Base-by-base conservation (phyloP, 2,888 invertebrate genomes). In the Lamellibrachia satsuma region DNA sequence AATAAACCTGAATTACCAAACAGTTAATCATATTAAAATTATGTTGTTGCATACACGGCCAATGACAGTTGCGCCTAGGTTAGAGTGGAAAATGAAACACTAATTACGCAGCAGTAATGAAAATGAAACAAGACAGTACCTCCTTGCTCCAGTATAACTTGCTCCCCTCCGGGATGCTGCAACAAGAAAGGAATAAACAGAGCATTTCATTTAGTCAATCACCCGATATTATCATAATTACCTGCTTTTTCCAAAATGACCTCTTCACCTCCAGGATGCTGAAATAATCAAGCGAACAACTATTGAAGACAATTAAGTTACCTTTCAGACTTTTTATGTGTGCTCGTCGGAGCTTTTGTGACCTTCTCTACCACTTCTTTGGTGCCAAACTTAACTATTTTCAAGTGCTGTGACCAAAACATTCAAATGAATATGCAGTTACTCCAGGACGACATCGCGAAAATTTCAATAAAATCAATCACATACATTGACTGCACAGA, bases 241-340 rank as follows among this genome's bases (percentile, higher is more conserved):
- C 92, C 92, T 92, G 55, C 90, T 52, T 92, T 57, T 57, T 92
- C 93, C 90, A 93, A 90, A 52, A 93, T 90, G n/a, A 93, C 93
- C 90, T 94, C 94, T 92, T 94, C 94, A 75, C 94, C 94, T 15
- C 94, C 94, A 39, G 94, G 94, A 91, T 94, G 94, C 94, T 94
- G 93, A 11, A 94, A 92, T 92, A 90, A 90, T 90, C 91, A 27
- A 92, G 90, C 51, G 90, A 52, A 92, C 52, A 93, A n/a, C 15
- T 75, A 75, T 75, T 75, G 75, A 15, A 75, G 75, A 75, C 15
- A n/a, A 22, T 75, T 22, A 22, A 60, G 60, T 22, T 60, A 75
- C 15, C 22, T 22, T 22, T 75, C 22, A 22, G 75, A 22, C 22
- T 15, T 6, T 11, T 6, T 75, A 22, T 75, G 4, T 22, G 6